A percentile compares a stretch with the other conserved stretches of the same genome.
Conservation (phyloP, 2,888 invertebrate genomes). For the Oligia latruncula region DNA sequence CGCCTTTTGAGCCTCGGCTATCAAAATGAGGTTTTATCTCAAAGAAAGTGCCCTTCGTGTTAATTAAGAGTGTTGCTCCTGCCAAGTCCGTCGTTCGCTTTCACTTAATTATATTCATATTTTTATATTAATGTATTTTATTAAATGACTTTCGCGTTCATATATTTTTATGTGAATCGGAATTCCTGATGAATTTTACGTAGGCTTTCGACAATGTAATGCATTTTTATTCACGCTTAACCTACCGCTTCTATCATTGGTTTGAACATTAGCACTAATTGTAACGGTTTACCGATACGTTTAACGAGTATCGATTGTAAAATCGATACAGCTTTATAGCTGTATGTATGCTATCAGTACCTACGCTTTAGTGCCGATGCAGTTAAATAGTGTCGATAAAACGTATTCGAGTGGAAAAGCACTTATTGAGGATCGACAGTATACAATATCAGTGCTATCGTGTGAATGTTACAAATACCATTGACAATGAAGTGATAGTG, state of each 20-base stretch:
- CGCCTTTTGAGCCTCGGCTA: conserved; percentile 47
- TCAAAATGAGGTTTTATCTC: conserved; percentile 59
- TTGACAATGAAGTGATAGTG: conserved; percentile 10
- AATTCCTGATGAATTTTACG: conserved; percentile 23
- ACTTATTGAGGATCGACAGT: not conserved
- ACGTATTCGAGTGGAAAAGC: conserved; percentile 6
- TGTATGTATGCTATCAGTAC: conserved; percentile 34
- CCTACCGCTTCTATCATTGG: conserved; percentile 26
- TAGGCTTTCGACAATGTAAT: conserved; percentile 23
- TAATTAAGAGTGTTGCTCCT: conserved; percentile 60
- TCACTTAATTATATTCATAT: conserved; percentile 46
- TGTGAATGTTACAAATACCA: conserved; percentile 3
- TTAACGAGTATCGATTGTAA: conserved; percentile 34
- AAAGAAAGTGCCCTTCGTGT: conserved; percentile 62
- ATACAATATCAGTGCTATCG: conserved; percentile 2
- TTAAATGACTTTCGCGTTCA: conserved; percentile 30
- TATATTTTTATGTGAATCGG: not conserved
- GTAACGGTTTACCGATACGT: conserved; percentile 42
- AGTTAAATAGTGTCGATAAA: conserved; percentile 30
- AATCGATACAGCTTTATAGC: conserved; percentile 40
- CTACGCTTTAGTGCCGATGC: conserved; percentile 32
- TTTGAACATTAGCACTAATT: conserved; percentile 46
- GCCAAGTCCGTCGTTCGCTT: conserved; percentile 52
- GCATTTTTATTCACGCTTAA: conserved; percentile 13
- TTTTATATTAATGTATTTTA: conserved; percentile 32